phyloP scores from a whole-genome alignment of 1,140 invertebrate species.

The Brachionus rotundiformis region DNA sequence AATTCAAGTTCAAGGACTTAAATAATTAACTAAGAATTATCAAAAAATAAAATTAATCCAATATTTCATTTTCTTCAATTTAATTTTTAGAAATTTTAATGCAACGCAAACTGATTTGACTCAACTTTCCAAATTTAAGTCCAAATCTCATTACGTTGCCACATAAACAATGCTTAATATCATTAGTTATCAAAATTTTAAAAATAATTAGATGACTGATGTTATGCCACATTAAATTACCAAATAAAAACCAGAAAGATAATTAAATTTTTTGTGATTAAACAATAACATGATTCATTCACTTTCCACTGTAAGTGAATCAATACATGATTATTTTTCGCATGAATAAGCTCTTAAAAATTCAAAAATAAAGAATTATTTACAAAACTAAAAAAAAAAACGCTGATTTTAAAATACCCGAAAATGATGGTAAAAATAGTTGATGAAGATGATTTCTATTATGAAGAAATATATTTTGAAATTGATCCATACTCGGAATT shows the following conservation, averaged over 20 bases:
- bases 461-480: not conserved
- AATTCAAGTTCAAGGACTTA: too few relatives aligned
- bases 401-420: not conserved
- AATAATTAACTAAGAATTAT: too few relatives aligned
- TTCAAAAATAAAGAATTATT: too few relatives aligned
- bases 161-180: not conserved
- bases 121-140: not conserved
- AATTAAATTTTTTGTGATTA: too few relatives aligned
- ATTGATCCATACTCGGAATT: not conserved
- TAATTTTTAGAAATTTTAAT: not conserved
- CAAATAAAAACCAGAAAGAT: too few relatives aligned
- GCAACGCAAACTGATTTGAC: constrained; percentile 16
- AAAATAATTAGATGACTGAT: not conserved
- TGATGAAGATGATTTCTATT: not conserved
- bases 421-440: not conserved
- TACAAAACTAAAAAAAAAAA: not conserved
- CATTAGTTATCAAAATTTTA: not conserved
- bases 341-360: not conserved
- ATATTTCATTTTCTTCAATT: not conserved
- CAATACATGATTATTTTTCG: not conserved
- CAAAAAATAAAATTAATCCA: not conserved
- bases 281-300: not conserved
- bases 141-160: not conserved
- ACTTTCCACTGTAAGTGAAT: not conserved
- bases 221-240: not conserved